phyloP scores from a whole-genome alignment of 1,140 invertebrate species.

The Listronotus bonariensis region DNA sequence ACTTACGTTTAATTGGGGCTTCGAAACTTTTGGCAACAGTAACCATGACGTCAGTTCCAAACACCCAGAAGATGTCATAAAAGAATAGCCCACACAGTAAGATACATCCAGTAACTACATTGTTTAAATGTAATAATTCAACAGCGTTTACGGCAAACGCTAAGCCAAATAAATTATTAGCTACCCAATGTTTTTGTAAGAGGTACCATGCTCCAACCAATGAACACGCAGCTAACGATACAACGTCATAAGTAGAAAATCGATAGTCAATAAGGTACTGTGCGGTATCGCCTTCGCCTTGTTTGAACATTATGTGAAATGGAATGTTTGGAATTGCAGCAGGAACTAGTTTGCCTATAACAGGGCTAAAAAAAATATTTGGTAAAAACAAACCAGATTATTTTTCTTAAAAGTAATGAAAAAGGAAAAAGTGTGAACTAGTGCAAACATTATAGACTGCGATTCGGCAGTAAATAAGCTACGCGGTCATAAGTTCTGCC shows the following conservation, averaged over 20 bases:
- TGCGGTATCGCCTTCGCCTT: constrained; percentile 70
- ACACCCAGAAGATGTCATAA: constrained; percentile 99
- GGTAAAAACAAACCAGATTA: not conserved
- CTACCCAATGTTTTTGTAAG: constrained; percentile 97
- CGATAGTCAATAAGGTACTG: constrained; percentile 84
- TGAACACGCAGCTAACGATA: constrained; percentile 81
- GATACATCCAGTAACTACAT: constrained; percentile 95
- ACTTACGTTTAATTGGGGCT: constrained; percentile 95
- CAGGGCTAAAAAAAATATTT: constrained; percentile 66
- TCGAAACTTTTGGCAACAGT: constrained; percentile 99
- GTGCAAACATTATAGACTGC: too few relatives aligned
- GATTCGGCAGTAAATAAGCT: too few relatives aligned
- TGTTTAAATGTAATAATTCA: constrained; percentile 95
- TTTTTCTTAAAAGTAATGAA: too few relatives aligned
- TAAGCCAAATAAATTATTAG: constrained; percentile 97
- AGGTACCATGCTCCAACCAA: constrained; percentile 92
- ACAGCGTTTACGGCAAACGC: constrained; percentile 98
- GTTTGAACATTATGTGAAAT: constrained; percentile 85
- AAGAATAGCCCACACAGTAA: constrained; percentile 94
- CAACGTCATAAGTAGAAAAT: constrained; percentile 90
- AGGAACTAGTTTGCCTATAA: constrained; percentile 82
- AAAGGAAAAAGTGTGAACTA: too few relatives aligned
- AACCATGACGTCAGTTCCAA: constrained; percentile 99
- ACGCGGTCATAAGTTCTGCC: too few relatives aligned
- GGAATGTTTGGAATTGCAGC: constrained; percentile 82